phyloP scores from a whole-genome alignment of 1,140 invertebrate species.

The Penaeus chinensis region DNA sequence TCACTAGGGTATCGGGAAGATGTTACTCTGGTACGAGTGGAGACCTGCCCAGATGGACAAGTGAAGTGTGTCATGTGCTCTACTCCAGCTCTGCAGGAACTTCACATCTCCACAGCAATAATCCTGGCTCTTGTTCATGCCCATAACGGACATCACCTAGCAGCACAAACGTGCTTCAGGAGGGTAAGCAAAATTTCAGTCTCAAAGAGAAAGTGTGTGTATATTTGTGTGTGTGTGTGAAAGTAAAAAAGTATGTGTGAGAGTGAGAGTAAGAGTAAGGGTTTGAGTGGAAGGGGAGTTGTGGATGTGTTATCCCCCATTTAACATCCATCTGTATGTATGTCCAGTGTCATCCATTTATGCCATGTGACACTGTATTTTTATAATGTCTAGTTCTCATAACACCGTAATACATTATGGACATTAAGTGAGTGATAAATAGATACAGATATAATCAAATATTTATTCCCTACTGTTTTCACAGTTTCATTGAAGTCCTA shows the following conservation, averaged over 20 bases:
- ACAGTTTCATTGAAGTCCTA: too few relatives aligned
- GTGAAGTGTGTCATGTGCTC: constrained; percentile 22
- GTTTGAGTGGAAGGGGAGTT: too few relatives aligned
- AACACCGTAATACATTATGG: too few relatives aligned
- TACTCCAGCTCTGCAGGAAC: constrained; percentile 31
- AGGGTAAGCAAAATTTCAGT: constrained; percentile 14
- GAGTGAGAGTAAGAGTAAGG: not conserved
- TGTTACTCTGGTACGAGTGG: not conserved
- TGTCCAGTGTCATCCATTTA: too few relatives aligned
- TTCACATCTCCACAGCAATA: constrained; percentile 22
- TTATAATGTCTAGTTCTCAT: too few relatives aligned
- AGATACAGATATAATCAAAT: too few relatives aligned
- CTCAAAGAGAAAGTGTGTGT: not conserved
- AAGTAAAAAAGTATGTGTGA: not conserved
- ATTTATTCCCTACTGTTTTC: too few relatives aligned
- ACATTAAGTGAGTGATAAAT: too few relatives aligned
- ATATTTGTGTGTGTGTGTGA: not conserved
- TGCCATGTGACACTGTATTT: too few relatives aligned
- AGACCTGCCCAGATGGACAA: not conserved
- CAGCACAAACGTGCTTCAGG: constrained; percentile 19
- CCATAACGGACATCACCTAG: not conserved
- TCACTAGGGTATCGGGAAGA: not conserved
- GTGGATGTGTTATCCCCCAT: too few relatives aligned
- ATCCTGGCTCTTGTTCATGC: constrained; percentile 29
- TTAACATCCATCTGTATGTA: too few relatives aligned